Percentiles rank a stretch among this genome's conserved stretches.
Conservation (phyloP, 1,140 invertebrate species). For the Bombus sylvicola region DNA sequence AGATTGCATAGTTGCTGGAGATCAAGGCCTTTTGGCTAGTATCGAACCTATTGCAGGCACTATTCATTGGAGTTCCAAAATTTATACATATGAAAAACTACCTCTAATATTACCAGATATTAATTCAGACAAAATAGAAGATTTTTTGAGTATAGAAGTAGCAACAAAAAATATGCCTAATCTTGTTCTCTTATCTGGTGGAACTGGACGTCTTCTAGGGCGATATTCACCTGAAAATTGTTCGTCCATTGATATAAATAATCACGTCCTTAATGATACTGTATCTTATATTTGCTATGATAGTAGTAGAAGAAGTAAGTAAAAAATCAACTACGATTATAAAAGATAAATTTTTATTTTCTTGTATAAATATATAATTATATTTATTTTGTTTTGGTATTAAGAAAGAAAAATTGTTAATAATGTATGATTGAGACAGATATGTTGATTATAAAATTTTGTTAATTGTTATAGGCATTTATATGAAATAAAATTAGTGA, state of each 20-base stretch:
- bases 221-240: conserved; percentile 72
- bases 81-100: conserved; percentile 85
- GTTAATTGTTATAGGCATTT: neutral
- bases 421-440: neutral
- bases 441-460: neutral
- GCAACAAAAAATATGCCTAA: conserved; percentile 82
- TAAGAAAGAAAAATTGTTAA: neutral
- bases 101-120: conserved; percentile 88
- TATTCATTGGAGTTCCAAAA: conserved; percentile 85
- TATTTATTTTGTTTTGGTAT: conserved; percentile 53
- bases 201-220: conserved; percentile 82
- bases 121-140: conserved; percentile 87
- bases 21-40: conserved; percentile 86
- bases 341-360: conserved; percentile 60
- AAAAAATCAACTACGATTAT: conserved; percentile 38
- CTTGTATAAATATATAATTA: too few species aligned
- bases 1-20: conserved; percentile 89
- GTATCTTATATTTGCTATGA: conserved; percentile 76
- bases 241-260: conserved; percentile 81
- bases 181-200: conserved; percentile 86
- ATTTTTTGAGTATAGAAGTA: conserved; percentile 85
- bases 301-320: conserved; percentile 55
- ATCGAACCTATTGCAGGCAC: conserved; percentile 88
- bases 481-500: neutral
- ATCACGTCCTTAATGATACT: conserved; percentile 78